Evolutionary conservation across 2,113 vertebrate species (phyloP).

Genomic region (Rhinolophus sinicus): DNA sequence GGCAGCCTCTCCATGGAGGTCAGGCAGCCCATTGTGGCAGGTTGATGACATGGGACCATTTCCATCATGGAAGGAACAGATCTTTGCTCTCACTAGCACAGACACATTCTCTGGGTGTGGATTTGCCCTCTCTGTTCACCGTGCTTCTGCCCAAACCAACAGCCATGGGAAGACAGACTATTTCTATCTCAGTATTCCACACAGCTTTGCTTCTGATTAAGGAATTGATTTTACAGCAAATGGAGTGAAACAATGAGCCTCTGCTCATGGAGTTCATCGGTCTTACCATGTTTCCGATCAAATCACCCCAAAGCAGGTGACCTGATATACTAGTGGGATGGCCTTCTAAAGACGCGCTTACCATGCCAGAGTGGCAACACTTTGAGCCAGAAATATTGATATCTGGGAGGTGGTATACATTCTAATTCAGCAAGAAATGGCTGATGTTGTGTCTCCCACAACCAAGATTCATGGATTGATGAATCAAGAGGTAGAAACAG

Average conservation of each 20-base stretch:
- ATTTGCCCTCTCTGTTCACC: background rate
- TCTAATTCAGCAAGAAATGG: background rate
- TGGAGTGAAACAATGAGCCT: background rate
- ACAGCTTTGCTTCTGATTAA: background rate
- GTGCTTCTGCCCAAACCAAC: background rate
- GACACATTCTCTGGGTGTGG: background rate
- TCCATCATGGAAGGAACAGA: background rate
- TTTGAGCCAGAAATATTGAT: background rate
- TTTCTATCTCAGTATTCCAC: background rate
- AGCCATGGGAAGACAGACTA: background rate
- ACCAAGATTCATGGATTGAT: background rate
- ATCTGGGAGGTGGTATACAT: background rate
- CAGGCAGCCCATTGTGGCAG: background rate
- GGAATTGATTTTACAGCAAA: background rate
- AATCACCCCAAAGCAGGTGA: background rate
- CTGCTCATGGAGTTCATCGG: background rate
- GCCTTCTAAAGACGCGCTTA: background rate
- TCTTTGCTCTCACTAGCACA: background rate
- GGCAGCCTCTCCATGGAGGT: too few species aligned
- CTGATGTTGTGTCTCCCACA: background rate
- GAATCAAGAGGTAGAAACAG: background rate
- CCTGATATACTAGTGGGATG: background rate
- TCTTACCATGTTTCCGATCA: background rate
- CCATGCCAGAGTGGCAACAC: too few species aligned
- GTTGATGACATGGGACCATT: background rate